Base-by-base conservation (phyloP, 2,113 vertebrate species). In the Chloropsis hardwickii region DNA sequence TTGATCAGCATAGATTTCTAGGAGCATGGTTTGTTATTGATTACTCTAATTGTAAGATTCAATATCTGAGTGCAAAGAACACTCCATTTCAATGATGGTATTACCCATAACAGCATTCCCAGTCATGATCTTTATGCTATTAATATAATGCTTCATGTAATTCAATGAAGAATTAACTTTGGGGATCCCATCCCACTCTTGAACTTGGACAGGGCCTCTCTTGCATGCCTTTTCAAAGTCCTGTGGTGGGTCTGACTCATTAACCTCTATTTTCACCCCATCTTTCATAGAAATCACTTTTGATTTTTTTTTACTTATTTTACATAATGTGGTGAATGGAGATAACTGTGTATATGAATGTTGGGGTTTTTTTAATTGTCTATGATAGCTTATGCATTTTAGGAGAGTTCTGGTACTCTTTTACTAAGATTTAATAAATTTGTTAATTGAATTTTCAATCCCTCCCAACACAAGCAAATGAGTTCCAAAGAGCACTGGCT, bases 321-420 rank as follows among this genome's bases (percentile, higher is more conserved):
- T 96, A 96, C 95, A 97, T 97, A 97, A 82, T 95, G 92, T 98
- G 97, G 97, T 98, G 96, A 97, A 97, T 98, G 97, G 96, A 97
- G 97, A 88, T 96, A 97, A 97, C 94, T 95, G 95, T 98, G 97
- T 97, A 98, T 96, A 97, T 97, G 97, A 97, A 97, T 97, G 97
- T 97, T 96, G 57, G 12, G 31, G 6, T 25, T 91, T 95, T 98
- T 97, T 96, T 91, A 97, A 95, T 96, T 96, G 97, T 98, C 97
- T 98, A 95, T 64, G 62, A 96, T 98, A 98, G 97, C 90, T 98
- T 97, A 98, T 15, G 60, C 94, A 89, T 96, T 97, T 97, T 98
- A 98, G 98, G 95, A 97, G 96, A 96, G 91, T 97, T 96, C 89
- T n/a, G 33, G 47, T 97, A 97, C 91, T 94, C 91, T 94, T 96